Evolutionary conservation across 2,888 invertebrate species (phyloP).

Genomic region (Xestia c-nigrum): DNA sequence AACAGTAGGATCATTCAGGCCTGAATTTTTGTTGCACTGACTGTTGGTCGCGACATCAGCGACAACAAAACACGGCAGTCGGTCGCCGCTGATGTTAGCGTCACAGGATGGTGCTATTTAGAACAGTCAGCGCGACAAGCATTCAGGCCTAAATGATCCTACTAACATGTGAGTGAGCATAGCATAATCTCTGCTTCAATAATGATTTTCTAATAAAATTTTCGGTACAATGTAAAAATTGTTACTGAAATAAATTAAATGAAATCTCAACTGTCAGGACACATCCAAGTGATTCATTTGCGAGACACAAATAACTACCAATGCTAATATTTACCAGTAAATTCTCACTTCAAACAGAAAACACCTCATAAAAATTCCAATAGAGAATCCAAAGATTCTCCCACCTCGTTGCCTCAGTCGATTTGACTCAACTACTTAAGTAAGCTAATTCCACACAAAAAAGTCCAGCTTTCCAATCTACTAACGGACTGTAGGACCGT

Average conservation of each 20-base stretch:
- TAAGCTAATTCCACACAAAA: slow-evolving; percentile 56
- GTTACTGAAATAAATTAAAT: no score
- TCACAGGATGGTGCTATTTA: no score
- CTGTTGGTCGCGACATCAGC: no score
- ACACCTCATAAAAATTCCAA: not conserved
- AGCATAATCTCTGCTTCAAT: no score
- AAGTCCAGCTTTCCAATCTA: slow-evolving; percentile 59
- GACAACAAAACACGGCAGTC: no score
- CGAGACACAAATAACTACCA: not conserved
- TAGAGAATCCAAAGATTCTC: not conserved
- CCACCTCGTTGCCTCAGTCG: slow-evolving; percentile 31
- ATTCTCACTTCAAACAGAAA: not conserved
- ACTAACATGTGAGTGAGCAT: not conserved
- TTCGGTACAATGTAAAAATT: no score
- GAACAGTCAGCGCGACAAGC: no score
- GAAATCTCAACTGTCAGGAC: not conserved
- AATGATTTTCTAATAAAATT: no score
- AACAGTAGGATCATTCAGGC: no score
- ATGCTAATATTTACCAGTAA: fast-evolving
- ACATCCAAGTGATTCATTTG: not conserved
- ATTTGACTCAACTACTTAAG: slow-evolving; percentile 21
- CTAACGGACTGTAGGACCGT: slow-evolving; percentile 50
- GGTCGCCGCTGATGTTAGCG: no score
- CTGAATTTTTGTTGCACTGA: no score
- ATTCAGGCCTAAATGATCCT: not conserved